Evolutionary conservation across 2,888 invertebrate genomes (phyloP), one percentile per base, ranked within the genome.

Genomic region (Acleris emargana): DNA sequence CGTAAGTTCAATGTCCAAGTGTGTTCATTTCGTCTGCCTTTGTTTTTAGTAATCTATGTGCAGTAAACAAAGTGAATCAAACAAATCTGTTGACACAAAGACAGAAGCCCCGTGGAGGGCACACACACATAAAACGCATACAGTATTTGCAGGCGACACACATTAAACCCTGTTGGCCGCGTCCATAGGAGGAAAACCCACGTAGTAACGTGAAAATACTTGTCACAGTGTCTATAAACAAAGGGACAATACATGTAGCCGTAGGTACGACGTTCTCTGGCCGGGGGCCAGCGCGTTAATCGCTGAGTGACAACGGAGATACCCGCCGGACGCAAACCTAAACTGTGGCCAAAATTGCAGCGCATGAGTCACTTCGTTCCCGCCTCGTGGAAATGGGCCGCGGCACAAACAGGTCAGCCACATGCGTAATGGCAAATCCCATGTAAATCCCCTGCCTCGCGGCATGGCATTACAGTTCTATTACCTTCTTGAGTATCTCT

Each of bases 261-360:
- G 71, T 73, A 67, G 61, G 58, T 68, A 71, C 66, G 69, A 69
- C 72, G 71, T 73, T 72, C 69, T 76, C 86, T 86, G 87, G 85
- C 80, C 71, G 62, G 69, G 68, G 73, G 85, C 87, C 87, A 87
- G 83, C 77, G 78, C 72, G 72, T 69, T 74, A 74, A 76, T 68
- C 67, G 71, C 61, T 53, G 70, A 70, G 70, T 78, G 78, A 84
- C 83, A 86, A 83, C 80, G 79, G 79, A 81, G 78, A 82, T 80
- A 82, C 81, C 82, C 79, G 77, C 57, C 58, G 38, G 49, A 28
- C 38, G 38, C 55, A 13, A 22, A 61, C 62, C 64, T 66, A 72
- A 69, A 62, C 67, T 64, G 76, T 71, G 64, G 73, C 76, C 73
- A 73, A 76, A 66, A 66, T 51, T 66, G 66, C 66, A 61, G 72